Evolutionary conservation across 2,888 invertebrate species (phyloP).

Genomic region (Plagodis pulveraria): DNA sequence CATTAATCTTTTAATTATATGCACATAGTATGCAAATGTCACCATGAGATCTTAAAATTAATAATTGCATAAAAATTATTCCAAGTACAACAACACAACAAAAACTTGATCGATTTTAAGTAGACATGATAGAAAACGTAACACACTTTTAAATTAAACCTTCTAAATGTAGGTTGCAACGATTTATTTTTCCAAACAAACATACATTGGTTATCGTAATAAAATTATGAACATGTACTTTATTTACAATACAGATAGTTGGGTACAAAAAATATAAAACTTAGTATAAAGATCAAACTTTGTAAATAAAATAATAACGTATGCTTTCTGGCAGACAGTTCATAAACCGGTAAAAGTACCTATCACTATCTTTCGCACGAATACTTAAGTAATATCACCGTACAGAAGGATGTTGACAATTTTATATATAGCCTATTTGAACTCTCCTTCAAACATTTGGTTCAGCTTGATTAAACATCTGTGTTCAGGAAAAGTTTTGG

Average conservation of each 20-base stretch:
- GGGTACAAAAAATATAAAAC: too few species aligned
- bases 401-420: too few species aligned
- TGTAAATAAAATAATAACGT: not conserved
- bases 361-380: too few species aligned
- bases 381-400: too few species aligned
- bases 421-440: too few species aligned
- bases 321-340: too few species aligned
- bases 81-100: slow-evolving; percentile 30
- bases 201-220: slow-evolving; percentile 1
- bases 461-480: too few species aligned
- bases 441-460: too few species aligned
- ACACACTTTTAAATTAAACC: slow-evolving; percentile 2
- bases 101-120: slow-evolving; percentile 41
- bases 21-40: slow-evolving; percentile 34
- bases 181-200: not conserved
- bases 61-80: slow-evolving; percentile 15
- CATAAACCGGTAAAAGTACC: too few species aligned
- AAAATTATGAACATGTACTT: not conserved
- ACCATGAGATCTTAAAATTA: slow-evolving; percentile 28
- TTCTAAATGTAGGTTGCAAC: not conserved
- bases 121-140: slow-evolving; percentile 17
- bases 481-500: too few species aligned
- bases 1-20: slow-evolving; percentile 30
- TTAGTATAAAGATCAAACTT: not conserved
- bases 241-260: slow-evolving; percentile 2